These are phyloP conservation scores for Thamnophis sirtalis DNA, from an alignment of 2,113 vertebrate species.

Conservation along the genomic window DNA sequence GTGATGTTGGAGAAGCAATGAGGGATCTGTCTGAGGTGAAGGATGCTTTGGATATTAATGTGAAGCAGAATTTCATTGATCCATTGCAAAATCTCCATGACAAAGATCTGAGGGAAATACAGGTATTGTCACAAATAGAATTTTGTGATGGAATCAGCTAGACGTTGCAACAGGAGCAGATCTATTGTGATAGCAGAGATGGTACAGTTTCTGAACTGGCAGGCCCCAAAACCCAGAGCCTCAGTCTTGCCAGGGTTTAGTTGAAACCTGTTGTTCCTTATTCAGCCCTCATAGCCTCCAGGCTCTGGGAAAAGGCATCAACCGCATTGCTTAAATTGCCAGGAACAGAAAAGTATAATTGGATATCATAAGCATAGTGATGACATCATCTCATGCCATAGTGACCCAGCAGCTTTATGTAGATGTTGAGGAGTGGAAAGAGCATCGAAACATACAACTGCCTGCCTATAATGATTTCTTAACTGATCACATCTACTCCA, in stretches of 20 bases:
- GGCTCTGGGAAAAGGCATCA: neutral
- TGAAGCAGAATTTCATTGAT: conserved; percentile 98
- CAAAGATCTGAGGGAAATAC: conserved; percentile 96
- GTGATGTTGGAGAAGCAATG: conserved; percentile 91
- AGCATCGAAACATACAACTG: neutral
- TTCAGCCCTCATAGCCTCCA: neutral
- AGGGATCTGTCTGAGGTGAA: conserved; percentile 94
- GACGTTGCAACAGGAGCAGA: neutral
- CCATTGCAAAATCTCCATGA: conserved; percentile 95
- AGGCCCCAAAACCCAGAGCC: neutral
- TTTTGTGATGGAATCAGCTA: neutral
- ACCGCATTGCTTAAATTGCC: neutral
- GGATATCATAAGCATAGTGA: neutral
- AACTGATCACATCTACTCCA: neutral
- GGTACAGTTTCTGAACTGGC: neutral
- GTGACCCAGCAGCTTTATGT: neutral
- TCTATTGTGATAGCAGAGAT: neutral
- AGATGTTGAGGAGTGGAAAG: neutral
- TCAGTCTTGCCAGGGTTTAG: neutral
- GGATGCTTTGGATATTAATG: conserved; percentile 95
- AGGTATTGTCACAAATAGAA: conserved; percentile 66
- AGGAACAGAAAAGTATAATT: neutral
- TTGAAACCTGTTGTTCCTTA: neutral
- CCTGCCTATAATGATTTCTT: neutral
- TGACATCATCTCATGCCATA: neutral